Base-by-base conservation (phyloP, 2,888 invertebrate species). In the Gymnocheta viridis region DNA sequence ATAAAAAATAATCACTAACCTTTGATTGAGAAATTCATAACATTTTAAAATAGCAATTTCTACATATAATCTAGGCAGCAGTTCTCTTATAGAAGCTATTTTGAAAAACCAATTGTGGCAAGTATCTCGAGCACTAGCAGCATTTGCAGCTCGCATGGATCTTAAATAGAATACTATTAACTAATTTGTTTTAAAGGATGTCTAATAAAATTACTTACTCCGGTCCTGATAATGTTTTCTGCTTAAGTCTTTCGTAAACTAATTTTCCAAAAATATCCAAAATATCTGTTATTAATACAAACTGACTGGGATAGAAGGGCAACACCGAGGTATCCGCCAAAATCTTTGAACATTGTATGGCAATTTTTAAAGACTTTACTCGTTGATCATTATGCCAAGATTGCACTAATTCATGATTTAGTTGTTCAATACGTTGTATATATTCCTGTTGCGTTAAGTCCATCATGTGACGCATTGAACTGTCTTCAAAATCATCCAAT, bases 41-140 rank as follows among this genome's bases (percentile, higher is more conserved):
- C 98, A 98, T 90, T 96, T 97, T 73, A 99, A 93, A 86, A 99
- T 94, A 10, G 98, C 96, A 93, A 98, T 96, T 93, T 99, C 99
- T 87, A 99, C 96, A 91, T 98, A 99, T 27, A 99, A 93, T 78
- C 98, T 93, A 0, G 99, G 99, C 60, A 99, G 94, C 7, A 99
- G 92, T 92, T 99, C 99, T 86, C 98, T 93, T 88, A 99, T 98
- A 0, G 99, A 99, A 0, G 99, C 98, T 91, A 99, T 97, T 94
- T 99, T 99, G 92, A 97, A 98, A 93, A 99, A 98, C 99, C 99
- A 99, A 93, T 99, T 99, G 86, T 97, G 95, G 90, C 98, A 98
- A 0, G 98, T 99, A 92, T 99, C 99, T 91, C 97, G 97, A 0
- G 98, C 98, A 67, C 95, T 93, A 90, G 97, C 97, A 0, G 69